Conservation (phyloP, 2,113 vertebrate species). For the Pica pica region DNA sequence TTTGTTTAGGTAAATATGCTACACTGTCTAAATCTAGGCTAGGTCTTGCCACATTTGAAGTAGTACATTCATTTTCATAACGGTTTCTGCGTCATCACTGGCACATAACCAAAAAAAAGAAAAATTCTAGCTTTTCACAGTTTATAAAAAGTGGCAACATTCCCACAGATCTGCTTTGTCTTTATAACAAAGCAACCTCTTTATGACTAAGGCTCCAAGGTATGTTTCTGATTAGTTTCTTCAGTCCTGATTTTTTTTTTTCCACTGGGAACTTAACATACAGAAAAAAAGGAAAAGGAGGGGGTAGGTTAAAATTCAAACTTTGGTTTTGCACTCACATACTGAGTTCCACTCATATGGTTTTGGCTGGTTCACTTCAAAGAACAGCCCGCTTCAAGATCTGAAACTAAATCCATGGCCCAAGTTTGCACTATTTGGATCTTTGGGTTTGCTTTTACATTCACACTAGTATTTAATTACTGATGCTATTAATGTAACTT, state of each 20-base stretch:
- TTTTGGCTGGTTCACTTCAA: neutral
- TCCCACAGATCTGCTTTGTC: conserved; percentile 17
- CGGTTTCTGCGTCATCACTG: neutral
- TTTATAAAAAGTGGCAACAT: neutral
- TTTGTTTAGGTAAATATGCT: neutral
- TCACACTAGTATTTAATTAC: neutral
- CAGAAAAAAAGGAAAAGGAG: neutral
- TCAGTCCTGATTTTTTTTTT: neutral
- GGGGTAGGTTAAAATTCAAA: neutral
- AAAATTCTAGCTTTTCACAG: neutral
- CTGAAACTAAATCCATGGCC: neutral
- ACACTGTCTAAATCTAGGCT: neutral
- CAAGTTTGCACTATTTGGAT: neutral
- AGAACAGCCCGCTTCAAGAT: neutral
- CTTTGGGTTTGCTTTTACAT: neutral
- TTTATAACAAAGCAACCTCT: conserved; percentile 3
- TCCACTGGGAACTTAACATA: neutral
- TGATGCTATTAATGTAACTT: neutral
- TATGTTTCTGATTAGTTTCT: conserved; percentile 26
- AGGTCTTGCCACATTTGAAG: neutral
- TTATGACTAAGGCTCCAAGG: neutral
- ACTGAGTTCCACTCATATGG: neutral
- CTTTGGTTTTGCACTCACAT: neutral
- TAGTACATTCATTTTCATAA: neutral
- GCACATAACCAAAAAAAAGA: neutral